Evolutionary conservation across 2,888 invertebrate species (phyloP).

Genomic region (Buathra laborator): DNA sequence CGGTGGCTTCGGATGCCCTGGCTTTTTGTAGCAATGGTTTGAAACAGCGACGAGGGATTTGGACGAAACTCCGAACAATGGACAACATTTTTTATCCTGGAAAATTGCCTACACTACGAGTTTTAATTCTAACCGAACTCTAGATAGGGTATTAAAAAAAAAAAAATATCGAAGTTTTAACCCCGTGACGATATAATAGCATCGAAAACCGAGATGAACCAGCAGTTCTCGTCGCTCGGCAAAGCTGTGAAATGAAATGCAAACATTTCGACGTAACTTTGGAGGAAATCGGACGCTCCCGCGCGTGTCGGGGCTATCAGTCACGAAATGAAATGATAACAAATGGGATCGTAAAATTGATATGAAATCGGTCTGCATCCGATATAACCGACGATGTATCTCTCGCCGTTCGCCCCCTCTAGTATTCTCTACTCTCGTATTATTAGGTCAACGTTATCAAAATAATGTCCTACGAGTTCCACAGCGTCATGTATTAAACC

Average conservation of each 20-base stretch:
- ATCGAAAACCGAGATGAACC: background rate
- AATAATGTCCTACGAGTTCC: conserved; percentile 8
- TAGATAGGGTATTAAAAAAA: background rate
- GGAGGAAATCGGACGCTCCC: conserved; percentile 31
- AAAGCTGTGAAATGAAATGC: conserved; percentile 53
- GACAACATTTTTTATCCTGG: too few species aligned
- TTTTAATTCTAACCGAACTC: background rate
- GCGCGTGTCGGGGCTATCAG: conserved; percentile 36
- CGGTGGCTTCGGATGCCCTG: too few species aligned
- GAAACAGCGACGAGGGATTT: too few species aligned
- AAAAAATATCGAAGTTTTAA: background rate
- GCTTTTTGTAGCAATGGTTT: too few species aligned
- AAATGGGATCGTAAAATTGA: conserved; percentile 54
- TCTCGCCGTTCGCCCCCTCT: background rate
- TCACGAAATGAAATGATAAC: conserved; percentile 60
- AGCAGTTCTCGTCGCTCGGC: conserved; percentile 5
- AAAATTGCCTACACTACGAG: too few species aligned
- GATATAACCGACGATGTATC: conserved; percentile 2
- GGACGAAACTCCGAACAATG: too few species aligned
- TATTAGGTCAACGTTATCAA: conserved; percentile 19
- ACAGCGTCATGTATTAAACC: conserved; percentile 8
- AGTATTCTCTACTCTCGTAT: background rate
- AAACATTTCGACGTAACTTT: conserved; percentile 39
- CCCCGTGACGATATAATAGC: background rate
- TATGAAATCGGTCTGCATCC: conserved; percentile 19